Evolutionary conservation across 2,113 vertebrate species (phyloP), one percentile per base, ranked within the genome.

Genomic region (Tiliqua scincoides): DNA sequence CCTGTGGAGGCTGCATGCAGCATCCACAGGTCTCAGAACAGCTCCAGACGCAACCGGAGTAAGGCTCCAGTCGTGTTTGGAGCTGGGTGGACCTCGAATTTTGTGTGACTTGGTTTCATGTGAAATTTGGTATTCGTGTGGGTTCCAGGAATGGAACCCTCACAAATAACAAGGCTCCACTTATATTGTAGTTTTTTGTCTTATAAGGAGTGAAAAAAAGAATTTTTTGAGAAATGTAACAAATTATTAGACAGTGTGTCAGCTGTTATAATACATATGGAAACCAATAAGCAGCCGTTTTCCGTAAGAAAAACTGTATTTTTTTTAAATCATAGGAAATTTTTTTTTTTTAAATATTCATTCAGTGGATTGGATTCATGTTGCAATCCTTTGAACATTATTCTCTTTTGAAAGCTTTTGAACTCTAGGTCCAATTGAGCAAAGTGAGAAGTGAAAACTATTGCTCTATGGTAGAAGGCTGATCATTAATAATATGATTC

Each of bases 211-310:
- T 27, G n/a, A 30, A 57, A 83, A 61, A 2, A 89, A 32, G 48
- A 75, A 23, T 76, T 85, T 75, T 14, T 83, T 71, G 84, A 2
- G 48, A 88, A 9, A 17, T 71, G 81, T 89, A 25, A 67, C 65
- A 67, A 90, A 81, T 48, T 82, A 14, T 3, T 87, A 23, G 37
- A 52, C 17, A 57, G 10, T 57, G 54, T 17, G 17, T 57, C 10
- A 12, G 54, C 17, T 12, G 14, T 57, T 57, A 85, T 30, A 91
- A 67, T 90, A 80, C 6, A 84, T 52, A 27, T 85, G 88, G 72
- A 90, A 85, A 2, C 63, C 91, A 85, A 79, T 86, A 23, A 87
- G 88, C 74, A 75, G 6, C 68, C 87, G 32, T 71, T 82, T 48
- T 81, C 79, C 57, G 5, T 87, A 85, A 70, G n/a, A 73, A 81